Evolutionary conservation across 2,888 invertebrate genomes (phyloP).

Genomic region (Ctenicera cuprea): DNA sequence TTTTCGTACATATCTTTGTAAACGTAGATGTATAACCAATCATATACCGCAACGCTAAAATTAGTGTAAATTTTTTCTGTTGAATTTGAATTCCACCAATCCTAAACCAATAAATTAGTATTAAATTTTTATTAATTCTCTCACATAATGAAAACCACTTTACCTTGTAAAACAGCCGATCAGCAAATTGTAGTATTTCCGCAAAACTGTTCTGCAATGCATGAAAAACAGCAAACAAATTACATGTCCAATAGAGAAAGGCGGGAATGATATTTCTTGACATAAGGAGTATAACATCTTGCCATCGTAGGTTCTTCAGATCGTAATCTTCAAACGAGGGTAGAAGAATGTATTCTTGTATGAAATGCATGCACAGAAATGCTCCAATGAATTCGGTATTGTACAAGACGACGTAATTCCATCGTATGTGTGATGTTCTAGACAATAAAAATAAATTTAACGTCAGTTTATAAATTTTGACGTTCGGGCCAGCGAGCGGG

Average conservation of each 20-base stretch:
- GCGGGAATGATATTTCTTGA: slow-evolving; percentile 73
- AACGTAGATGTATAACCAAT: not conserved
- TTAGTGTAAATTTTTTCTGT: not conserved
- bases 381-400: slow-evolving; percentile 84
- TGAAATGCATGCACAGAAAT: slow-evolving; percentile 88
- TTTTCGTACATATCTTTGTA: not conserved
- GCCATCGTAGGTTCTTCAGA: slow-evolving; percentile 69
- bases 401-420: slow-evolving; percentile 83
- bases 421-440: slow-evolving; percentile 84
- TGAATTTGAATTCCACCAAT: not conserved
- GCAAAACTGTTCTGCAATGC: slow-evolving; percentile 94
- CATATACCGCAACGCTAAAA: not conserved
- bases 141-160: slow-evolving; percentile 46
- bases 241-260: slow-evolving; percentile 73
- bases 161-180: slow-evolving; percentile 88
- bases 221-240: slow-evolving; percentile 91
- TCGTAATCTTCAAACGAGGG: slow-evolving; percentile 82
- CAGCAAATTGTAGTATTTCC: slow-evolving; percentile 91
- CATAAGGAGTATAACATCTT: slow-evolving; percentile 76
- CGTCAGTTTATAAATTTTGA: slow-evolving; percentile 72
- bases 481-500: too few species aligned
- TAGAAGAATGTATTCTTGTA: slow-evolving; percentile 85
- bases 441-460: slow-evolving; percentile 79
- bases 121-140: too few species aligned
- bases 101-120: not conserved